Evolutionary conservation across 2,797 vertebrate genomes (phyloP), one percentile per base, ranked within the genome.

Genomic region (Periparus ater): DNA sequence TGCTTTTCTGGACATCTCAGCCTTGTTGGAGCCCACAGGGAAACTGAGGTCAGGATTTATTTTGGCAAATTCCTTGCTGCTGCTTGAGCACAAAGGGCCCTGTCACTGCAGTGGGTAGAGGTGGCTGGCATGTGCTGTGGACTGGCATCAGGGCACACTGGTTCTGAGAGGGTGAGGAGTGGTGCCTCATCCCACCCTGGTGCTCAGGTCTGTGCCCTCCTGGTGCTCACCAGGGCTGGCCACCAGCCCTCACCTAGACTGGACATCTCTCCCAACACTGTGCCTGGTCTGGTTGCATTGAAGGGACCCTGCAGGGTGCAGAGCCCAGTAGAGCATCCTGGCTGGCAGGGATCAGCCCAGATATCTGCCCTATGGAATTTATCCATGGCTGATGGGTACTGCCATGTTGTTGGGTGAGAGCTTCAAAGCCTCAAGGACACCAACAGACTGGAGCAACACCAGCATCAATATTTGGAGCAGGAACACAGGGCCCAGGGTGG

Each of bases 101-200:
- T 3, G 2, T 13, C 1, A 11, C 34, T 23, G 67, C 53, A 23
- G 61, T 0, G 4, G 23, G 50, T 54, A 54, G 68, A 47, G 32
- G 23, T 48, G 27, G 4, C 1, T 7, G 26, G 16, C 2, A 2
- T 5, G 11, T 29, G 21, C 48, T 16, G 34, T 25, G 18, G 30
- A 17, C 32, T 2, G 3, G 55, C 32, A 15, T 44, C 57, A 23
- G 55, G 25, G 26, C 40, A 23, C 0, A 0, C 3, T 5, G 8
- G 58, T 32, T 62, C 4, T 1, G 16, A 14, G 9, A 27, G 14
- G n/a, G 42, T 42, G 42, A 42, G 42, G 42, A 0, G 7, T 11
- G 26, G 36, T 42, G 19, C 27, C 53, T 40, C 27, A 32, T 14
- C 14, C n/a, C 14, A 6, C 13, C 21, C 20, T 29, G 2, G 0